Conservation (phyloP, 53 echinoderm and acorn worm genomes). For the Glandiceps talaboti region DNA sequence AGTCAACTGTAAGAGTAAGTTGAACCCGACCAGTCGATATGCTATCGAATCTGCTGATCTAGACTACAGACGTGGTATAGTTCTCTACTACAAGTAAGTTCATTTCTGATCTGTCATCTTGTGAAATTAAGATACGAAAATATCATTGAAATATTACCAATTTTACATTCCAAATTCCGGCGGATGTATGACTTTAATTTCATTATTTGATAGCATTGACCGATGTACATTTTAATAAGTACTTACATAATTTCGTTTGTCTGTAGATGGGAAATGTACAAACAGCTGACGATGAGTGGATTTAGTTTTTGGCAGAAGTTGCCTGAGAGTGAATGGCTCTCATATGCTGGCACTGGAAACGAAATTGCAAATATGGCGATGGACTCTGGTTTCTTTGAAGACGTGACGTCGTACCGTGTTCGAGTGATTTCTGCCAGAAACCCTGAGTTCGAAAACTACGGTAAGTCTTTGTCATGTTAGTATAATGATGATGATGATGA, state of each 20-base stretch:
- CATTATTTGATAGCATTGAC: too few relatives aligned
- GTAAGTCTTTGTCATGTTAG: too few relatives aligned
- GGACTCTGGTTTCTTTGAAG: conserved; percentile 64
- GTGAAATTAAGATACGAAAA: too few relatives aligned
- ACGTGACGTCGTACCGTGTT: conserved; percentile 44
- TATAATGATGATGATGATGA: too few relatives aligned
- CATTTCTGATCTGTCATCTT: too few relatives aligned
- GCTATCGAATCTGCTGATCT: conserved; percentile 52
- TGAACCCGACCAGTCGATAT: conserved; percentile 77
- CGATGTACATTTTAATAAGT: too few relatives aligned
- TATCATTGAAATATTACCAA: too few relatives aligned
- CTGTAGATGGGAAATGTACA: conserved; percentile 66
- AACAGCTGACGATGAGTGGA: conserved; percentile 8
- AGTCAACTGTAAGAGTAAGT: conserved; percentile 65
- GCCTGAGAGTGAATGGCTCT: conserved; percentile 29
- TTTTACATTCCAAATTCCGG: too few relatives aligned
- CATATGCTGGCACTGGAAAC: conserved; percentile 61
- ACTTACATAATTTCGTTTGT: background rate
- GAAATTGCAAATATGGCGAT: conserved; percentile 59
- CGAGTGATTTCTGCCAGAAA: conserved; percentile 44
- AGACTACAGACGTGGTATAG: conserved; percentile 44
- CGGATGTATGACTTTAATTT: too few relatives aligned
- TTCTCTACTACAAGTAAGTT: conserved; percentile 57
- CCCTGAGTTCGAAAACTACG: conserved; percentile 40
- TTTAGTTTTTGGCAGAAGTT: conserved; percentile 8